Base-by-base conservation (phyloP, 1,140 invertebrate species). In the Colletes latitarsis region DNA sequence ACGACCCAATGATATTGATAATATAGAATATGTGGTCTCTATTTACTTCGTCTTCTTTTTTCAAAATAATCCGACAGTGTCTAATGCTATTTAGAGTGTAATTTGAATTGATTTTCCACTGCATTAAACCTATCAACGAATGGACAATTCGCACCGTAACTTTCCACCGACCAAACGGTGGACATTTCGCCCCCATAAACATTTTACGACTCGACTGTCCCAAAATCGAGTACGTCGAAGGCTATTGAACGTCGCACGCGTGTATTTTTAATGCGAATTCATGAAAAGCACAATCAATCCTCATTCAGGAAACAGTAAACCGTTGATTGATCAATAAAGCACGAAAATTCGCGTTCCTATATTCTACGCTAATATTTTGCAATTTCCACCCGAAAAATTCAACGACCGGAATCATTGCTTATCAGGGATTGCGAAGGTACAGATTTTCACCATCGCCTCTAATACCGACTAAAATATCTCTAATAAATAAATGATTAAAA, bases 231-330 rank as follows among this genome's bases (percentile, higher is more conserved):
- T 3, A 15, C 4, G 15, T 58, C 9, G 10, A 4, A 21, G 14
- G 43, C 43, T 39, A 49, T 39, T 46, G 21, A 49, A 0, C 21
- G 58, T 52, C 17, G 6, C 17, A 14, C n/a, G 72, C 9, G 17
- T 64, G 12, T 53, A 74, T 52, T 74, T 53, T 41, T 74, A 74
- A 52, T 53, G 30, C 21, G 17, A 63, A 15, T 6, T 19, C 46
- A 30, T 21, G 21, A 30, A 14, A 10, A 21, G 9, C 12, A 21
- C 60, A 52, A 73, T 73, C 71, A 62, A 39, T 73, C 43, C 17
- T n/a, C 43, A 39, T 8, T 62, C 15, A 10, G 49, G 21, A 14
- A 21, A 62, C 43, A 8, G 43, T 67, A 52, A 67, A 67, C 64
- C 43, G 64, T 63, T 63, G 43, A 62, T 52, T 62, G 58, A 39